Conservation (phyloP, 2,113 vertebrate genomes). For the Crocuta crocuta region DNA sequence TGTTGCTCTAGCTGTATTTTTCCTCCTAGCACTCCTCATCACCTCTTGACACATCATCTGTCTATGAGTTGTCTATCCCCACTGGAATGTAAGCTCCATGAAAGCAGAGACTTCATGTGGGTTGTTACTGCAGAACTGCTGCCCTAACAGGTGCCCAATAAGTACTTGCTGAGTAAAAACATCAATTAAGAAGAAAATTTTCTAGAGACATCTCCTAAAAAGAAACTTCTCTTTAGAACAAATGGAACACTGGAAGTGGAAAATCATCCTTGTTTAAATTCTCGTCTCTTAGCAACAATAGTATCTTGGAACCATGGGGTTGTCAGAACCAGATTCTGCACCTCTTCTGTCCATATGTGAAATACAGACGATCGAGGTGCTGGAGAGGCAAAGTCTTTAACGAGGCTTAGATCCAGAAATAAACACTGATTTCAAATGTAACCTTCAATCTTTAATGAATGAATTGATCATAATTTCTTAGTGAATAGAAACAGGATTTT, state of each 20-base stretch:
- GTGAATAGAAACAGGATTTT: neutral
- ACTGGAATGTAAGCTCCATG: neutral
- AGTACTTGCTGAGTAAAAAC: constrained; percentile 7
- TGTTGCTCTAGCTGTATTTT: neutral
- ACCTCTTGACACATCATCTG: neutral
- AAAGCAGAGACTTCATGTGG: neutral
- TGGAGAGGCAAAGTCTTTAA: neutral
- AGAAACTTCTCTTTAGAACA: neutral
- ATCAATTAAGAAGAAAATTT: neutral
- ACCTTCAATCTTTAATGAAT: neutral
- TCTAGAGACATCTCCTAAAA: neutral
- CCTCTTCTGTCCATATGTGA: neutral
- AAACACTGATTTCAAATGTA: neutral
- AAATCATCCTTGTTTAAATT: neutral
- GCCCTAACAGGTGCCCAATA: neutral
- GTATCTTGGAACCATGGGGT: accelerated
- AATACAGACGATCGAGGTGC: neutral
- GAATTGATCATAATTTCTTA: neutral
- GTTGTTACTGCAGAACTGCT: neutral
- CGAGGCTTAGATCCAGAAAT: neutral
- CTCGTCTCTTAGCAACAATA: neutral
- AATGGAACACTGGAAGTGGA: neutral
- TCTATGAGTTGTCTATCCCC: neutral
- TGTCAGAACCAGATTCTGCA: neutral
- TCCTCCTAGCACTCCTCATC: neutral